Conservation (phyloP, 1,140 invertebrate species). For the Ectropis grisescens region DNA sequence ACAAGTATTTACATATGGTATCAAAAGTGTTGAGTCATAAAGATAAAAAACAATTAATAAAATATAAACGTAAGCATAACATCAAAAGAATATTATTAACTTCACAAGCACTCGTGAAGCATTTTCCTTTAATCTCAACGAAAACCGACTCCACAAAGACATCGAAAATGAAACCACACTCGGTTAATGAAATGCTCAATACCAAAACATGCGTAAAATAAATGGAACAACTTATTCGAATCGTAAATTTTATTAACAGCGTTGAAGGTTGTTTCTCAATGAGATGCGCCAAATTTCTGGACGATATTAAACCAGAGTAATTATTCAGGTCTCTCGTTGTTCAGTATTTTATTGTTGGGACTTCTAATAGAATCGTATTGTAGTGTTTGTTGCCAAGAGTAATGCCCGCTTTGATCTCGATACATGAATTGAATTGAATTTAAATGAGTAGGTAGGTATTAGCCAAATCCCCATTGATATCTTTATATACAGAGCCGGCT, state of each 20-base stretch:
- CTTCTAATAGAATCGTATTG: too few relatives aligned
- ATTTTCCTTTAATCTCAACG: too few relatives aligned
- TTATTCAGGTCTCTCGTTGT: conserved; percentile 9
- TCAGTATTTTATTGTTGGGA: conserved; percentile 21
- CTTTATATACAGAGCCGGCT: conserved; percentile 33
- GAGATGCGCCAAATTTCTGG: conserved; percentile 10
- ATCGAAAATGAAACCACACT: neutral
- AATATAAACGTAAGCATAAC: too few relatives aligned
- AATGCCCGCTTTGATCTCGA: conserved; percentile 38
- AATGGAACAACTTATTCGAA: conserved; percentile 18
- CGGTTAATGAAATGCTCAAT: conserved; percentile 7
- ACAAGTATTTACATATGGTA: too few relatives aligned
- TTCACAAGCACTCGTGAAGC: too few relatives aligned
- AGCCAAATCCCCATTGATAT: conserved; percentile 42
- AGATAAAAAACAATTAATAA: too few relatives aligned
- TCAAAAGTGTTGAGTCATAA: too few relatives aligned
- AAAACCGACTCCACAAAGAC: too few relatives aligned
- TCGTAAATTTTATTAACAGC: conserved; percentile 18
- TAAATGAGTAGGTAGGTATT: conserved; percentile 10
- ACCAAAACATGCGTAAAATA: conserved; percentile 17
- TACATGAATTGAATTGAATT: conserved; percentile 26
- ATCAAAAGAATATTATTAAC: too few relatives aligned
- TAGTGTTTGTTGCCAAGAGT: conserved; percentile 26
- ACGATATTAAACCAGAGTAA: conserved; percentile 9
- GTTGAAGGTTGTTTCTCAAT: conserved; percentile 8